Conservation (phyloP, 2,797 vertebrate genomes). For the Dromococcyx pavoninus region DNA sequence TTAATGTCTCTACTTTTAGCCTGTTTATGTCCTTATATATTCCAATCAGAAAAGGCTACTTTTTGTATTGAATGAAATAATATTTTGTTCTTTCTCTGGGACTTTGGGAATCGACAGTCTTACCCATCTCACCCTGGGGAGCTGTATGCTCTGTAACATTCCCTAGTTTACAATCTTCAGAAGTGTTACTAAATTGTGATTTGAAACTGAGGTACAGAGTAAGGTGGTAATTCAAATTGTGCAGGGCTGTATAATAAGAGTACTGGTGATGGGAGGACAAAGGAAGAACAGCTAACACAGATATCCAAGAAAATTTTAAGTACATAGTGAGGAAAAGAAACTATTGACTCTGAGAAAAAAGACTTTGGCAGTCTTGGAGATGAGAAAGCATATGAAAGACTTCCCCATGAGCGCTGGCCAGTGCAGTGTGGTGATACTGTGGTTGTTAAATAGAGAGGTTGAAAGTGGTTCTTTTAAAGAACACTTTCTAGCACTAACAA, state of each 20-base stretch:
- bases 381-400: neutral
- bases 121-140: neutral
- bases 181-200: neutral
- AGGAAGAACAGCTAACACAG: neutral
- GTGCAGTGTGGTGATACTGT: neutral
- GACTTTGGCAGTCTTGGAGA: neutral
- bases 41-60: neutral
- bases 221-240: neutral
- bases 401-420: neutral
- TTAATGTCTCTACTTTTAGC: neutral
- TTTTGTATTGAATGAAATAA: neutral
- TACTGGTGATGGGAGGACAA: neutral
- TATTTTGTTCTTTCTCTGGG: neutral
- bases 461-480: neutral
- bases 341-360: neutral
- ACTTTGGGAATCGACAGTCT: neutral
- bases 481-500: neutral
- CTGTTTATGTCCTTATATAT: neutral
- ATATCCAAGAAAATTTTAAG: neutral
- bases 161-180: neutral
- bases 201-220: neutral
- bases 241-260: neutral
- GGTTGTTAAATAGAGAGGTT: neutral
- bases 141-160: neutral
- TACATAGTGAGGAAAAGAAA: neutral